Percentiles rank a stretch among this genome's conserved stretches.
phyloP scores from a whole-genome alignment of 2,797 vertebrate genomes.

The Oreortyx pictus region DNA sequence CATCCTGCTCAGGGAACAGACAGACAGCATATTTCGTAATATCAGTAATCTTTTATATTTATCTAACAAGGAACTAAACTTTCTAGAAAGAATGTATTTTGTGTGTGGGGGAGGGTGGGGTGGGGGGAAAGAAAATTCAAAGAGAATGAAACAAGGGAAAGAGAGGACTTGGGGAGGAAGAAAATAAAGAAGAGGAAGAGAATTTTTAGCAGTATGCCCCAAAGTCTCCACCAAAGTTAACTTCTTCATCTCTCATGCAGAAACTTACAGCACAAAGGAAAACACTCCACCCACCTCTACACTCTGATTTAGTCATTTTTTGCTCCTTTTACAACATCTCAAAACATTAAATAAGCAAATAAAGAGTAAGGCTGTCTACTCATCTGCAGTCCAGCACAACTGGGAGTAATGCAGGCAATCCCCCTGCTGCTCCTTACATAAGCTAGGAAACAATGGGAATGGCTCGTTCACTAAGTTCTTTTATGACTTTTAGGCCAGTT shows the following conservation, averaged over 20 bases:
- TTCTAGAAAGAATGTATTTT: neutral
- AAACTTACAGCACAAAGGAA: neutral
- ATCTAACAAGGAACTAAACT: neutral
- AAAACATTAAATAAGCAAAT: neutral
- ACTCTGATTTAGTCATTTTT: neutral
- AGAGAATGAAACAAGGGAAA: neutral
- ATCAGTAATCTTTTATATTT: accelerated
- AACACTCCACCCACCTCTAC: too few species aligned
- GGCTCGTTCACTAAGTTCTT: neutral
- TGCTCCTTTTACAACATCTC: neutral
- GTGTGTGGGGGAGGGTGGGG: too few species aligned
- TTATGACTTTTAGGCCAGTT: neutral
- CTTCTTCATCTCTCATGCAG: neutral
- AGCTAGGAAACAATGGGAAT: neutral
- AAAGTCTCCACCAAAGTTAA: neutral
- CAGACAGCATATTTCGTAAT: neutral
- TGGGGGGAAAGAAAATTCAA: neutral
- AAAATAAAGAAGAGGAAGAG: neutral
- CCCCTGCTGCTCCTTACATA: too few species aligned
- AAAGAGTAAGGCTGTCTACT: neutral
- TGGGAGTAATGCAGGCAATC: neutral
- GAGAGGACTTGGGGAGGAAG: accelerated
- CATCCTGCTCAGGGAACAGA: neutral
- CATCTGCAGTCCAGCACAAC: neutral
- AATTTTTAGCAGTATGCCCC: neutral